A percentile compares a stretch with the other conserved stretches of the same genome.
Conservation (phyloP, 1,140 invertebrate species). For the Brachionus paranguensis region DNA sequence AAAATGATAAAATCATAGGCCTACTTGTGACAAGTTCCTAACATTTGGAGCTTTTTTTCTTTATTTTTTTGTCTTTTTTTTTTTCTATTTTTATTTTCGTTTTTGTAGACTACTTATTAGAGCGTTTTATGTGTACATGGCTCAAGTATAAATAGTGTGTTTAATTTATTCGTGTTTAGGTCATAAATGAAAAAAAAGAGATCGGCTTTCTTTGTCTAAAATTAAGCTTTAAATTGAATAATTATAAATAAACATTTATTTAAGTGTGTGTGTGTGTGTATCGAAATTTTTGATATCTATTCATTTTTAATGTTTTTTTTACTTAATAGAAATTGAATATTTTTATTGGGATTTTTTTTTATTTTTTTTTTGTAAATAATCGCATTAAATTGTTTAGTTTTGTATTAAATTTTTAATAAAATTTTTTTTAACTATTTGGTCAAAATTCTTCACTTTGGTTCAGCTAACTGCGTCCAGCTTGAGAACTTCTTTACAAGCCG, state of each 20-base stretch:
- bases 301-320: background rate
- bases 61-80: background rate
- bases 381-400: conserved; percentile 16
- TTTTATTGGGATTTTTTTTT: background rate
- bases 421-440: background rate
- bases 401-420: background rate
- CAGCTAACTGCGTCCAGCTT: too few relatives aligned
- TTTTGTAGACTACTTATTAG: background rate
- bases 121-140: background rate
- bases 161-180: background rate
- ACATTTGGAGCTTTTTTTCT: background rate
- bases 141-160: background rate
- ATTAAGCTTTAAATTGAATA: background rate
- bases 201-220: background rate
- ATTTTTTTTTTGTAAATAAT: background rate
- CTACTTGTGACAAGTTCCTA: conserved; percentile 4
- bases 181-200: background rate
- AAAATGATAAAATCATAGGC: conserved; percentile 24
- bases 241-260: background rate
- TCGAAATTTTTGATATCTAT: background rate
- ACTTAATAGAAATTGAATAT: background rate
- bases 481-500: too few relatives aligned
- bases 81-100: background rate
- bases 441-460: too few relatives aligned
- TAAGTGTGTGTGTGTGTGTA: background rate